phyloP scores from a whole-genome alignment of 2,797 vertebrate genomes.

The Luscinia luscinia region DNA sequence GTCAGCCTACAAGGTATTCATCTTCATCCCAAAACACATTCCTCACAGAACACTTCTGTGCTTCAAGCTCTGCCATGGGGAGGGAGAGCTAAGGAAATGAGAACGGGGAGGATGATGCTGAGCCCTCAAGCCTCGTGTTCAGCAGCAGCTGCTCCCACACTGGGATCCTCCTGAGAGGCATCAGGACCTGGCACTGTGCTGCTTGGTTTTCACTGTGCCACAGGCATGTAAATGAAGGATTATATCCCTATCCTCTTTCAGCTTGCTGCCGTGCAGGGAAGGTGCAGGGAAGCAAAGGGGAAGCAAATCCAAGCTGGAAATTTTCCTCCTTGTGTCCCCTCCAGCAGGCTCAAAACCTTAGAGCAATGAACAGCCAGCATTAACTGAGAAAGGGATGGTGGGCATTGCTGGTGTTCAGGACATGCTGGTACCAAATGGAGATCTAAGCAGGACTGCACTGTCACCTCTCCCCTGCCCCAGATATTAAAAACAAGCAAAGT shows the following conservation, averaged over 20 bases:
- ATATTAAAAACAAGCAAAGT: background rate
- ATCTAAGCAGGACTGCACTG: background rate
- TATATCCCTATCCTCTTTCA: background rate
- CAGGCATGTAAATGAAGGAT: background rate
- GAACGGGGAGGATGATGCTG: background rate
- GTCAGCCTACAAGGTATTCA: background rate
- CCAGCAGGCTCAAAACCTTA: background rate
- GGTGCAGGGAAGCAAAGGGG: background rate
- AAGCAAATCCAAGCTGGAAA: background rate
- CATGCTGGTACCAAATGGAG: background rate
- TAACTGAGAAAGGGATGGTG: background rate
- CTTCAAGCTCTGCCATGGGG: background rate
- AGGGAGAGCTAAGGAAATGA: background rate
- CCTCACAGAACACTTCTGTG: constrained; percentile 38
- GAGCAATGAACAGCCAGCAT: background rate
- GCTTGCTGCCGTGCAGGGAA: background rate
- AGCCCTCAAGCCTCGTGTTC: background rate
- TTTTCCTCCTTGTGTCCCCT: background rate
- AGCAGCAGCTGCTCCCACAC: background rate
- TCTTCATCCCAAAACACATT: constrained; percentile 69
- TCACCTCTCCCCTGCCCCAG: background rate
- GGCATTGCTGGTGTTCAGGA: background rate
- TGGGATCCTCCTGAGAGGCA: background rate
- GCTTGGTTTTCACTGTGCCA: background rate
- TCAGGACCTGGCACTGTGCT: accelerated